A percentile compares a stretch with the other conserved stretches of the same genome.
Evolutionary conservation across 2,888 invertebrate genomes (phyloP).

Genomic region (Frankliniella fusca): DNA sequence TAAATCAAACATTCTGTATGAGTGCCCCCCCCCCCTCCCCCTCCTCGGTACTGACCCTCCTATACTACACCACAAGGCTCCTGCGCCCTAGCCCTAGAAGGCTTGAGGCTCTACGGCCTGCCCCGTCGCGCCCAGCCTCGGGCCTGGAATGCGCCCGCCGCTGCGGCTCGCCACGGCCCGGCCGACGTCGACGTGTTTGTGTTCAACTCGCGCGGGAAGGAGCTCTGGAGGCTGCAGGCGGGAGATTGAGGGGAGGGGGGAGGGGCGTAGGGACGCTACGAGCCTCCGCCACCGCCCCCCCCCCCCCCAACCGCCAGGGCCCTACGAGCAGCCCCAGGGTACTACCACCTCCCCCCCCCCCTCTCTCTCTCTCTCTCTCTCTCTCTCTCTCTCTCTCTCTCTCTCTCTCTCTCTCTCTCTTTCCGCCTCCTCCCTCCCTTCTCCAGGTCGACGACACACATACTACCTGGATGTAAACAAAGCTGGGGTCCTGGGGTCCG

Average conservation of each 20-base stretch:
- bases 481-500: not conserved
- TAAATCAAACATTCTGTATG: not conserved
- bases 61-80: not conserved
- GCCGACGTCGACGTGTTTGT: not conserved
- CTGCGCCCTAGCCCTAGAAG: not conserved
- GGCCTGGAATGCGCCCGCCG: not conserved
- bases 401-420: not conserved
- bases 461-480: slow-evolving; percentile 2
- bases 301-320: not conserved
- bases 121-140: no score
- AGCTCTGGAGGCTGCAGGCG: not conserved
- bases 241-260: not conserved
- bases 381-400: no score
- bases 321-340: no score
- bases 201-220: not conserved
- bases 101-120: no score
- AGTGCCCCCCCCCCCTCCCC: no score
- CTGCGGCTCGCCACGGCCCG: not conserved
- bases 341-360: no score
- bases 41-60: not conserved
- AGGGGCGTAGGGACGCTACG: not conserved
- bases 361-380: no score
- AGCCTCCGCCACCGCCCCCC: not conserved
- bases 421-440: not conserved
- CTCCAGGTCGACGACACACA: not conserved